Conservation (phyloP, 2,113 vertebrate species). For the Proteles cristata region DNA sequence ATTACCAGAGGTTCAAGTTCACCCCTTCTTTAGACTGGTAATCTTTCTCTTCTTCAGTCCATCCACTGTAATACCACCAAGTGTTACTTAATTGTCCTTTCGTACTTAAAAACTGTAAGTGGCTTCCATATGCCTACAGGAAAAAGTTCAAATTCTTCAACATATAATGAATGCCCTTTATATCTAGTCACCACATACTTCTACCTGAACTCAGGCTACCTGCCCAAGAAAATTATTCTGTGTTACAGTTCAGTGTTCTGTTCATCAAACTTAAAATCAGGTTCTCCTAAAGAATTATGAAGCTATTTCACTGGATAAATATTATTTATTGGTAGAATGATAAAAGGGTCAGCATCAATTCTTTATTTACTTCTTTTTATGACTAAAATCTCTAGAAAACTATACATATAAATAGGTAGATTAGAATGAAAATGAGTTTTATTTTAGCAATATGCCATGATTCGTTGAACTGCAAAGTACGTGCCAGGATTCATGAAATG, state of each 20-base stretch:
- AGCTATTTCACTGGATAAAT: not conserved
- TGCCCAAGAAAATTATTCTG: not conserved
- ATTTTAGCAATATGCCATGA: not conserved
- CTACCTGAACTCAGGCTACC: not conserved
- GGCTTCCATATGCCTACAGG: not conserved
- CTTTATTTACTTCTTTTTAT: not conserved
- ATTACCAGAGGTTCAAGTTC: not conserved
- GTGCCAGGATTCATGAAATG: not conserved
- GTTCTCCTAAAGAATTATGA: not conserved
- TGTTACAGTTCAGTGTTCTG: not conserved
- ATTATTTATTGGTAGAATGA: not conserved
- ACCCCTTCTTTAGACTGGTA: not conserved
- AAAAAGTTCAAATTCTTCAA: constrained; percentile 24
- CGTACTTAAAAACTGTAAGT: not conserved
- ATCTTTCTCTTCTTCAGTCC: not conserved
- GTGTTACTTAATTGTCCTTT: not conserved
- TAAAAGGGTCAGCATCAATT: not conserved
- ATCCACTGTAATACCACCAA: not conserved
- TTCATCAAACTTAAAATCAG: not conserved
- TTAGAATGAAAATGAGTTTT: not conserved
- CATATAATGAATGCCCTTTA: not conserved
- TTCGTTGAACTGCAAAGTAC: not conserved
- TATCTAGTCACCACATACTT: not conserved
- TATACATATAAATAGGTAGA: not conserved
- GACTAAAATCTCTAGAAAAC: not conserved